Percentiles rank a stretch among this genome's conserved stretches.
Conservation (phyloP, 2,888 invertebrate genomes). For the Diplazon laetatorius region DNA sequence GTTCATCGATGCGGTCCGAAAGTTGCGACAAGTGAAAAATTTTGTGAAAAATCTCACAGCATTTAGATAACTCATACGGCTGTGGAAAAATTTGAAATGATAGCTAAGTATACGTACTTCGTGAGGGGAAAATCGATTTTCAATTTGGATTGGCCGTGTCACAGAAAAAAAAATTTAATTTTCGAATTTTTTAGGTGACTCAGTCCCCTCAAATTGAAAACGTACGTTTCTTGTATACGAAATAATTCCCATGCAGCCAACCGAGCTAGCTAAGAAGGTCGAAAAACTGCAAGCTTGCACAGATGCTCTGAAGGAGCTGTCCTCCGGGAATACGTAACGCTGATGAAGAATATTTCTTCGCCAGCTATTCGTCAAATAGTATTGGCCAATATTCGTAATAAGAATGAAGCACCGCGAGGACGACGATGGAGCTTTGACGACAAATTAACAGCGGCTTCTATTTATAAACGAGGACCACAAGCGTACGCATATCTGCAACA, state of each 20-base stretch:
- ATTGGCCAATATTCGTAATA: background rate
- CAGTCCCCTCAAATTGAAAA: no score
- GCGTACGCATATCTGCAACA: slow-evolving; percentile 31
- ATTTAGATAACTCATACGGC: no score
- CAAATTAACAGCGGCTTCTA: background rate
- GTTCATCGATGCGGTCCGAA: no score
- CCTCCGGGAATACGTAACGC: background rate
- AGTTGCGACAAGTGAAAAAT: no score
- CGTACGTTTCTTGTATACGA: background rate
- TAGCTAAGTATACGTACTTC: no score
- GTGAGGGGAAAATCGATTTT: no score
- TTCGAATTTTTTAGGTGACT: no score
- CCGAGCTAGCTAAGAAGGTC: background rate
- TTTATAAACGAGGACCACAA: slow-evolving; percentile 31
- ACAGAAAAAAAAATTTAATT: background rate
- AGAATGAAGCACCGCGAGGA: background rate
- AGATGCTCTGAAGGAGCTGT: background rate
- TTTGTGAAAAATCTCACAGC: no score
- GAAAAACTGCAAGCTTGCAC: background rate
- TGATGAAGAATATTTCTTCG: background rate
- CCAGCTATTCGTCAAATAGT: background rate
- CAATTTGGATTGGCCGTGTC: no score
- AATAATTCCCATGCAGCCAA: slow-evolving; percentile 3
- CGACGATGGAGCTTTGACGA: no score
- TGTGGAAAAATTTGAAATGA: no score